phyloP scores from a whole-genome alignment of 2,888 invertebrate species.

The Frankliniella fusca region DNA sequence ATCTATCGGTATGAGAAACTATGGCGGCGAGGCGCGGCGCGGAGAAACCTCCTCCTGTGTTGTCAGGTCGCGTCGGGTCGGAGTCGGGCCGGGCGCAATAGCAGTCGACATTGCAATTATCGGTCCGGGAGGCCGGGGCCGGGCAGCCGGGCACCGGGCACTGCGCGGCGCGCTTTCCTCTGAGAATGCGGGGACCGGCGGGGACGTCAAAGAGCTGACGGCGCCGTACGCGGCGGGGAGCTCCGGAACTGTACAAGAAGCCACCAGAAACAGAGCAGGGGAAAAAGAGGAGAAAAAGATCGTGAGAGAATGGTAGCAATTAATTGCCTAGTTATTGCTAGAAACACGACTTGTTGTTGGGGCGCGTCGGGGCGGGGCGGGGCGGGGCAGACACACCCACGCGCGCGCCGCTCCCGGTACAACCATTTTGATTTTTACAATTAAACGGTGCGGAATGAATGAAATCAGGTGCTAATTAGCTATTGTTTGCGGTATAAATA shows the following conservation, averaged over 20 bases:
- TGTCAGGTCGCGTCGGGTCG: neutral
- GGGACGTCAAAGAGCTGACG: neutral
- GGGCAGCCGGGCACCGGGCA: neutral
- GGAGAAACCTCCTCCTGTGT: neutral
- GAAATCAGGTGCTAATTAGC: conserved; percentile 22
- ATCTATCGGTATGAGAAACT: too few relatives aligned
- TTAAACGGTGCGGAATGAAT: conserved; percentile 21
- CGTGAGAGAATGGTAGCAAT: neutral
- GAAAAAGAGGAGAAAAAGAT: neutral
- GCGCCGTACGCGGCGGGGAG: neutral
- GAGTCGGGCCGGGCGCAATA: neutral
- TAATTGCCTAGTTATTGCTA: conserved; percentile 24
- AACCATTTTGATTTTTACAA: neutral
- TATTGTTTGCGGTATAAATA: conserved; percentile 12
- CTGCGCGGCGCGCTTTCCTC: neutral
- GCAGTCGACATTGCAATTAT: too few relatives aligned
- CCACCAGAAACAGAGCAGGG: neutral
- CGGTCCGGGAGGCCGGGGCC: neutral
- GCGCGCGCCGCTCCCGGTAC: neutral
- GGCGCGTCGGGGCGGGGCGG: neutral
- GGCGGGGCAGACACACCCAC: neutral
- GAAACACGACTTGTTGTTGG: neutral
- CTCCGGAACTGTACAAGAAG: too few relatives aligned
- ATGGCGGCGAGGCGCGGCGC: neutral
- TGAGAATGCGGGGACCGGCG: neutral